A percentile compares a stretch with the other conserved stretches of the same genome.
Evolutionary conservation across 2,113 vertebrate species (phyloP).

Genomic region (Chaetops frenatus): DNA sequence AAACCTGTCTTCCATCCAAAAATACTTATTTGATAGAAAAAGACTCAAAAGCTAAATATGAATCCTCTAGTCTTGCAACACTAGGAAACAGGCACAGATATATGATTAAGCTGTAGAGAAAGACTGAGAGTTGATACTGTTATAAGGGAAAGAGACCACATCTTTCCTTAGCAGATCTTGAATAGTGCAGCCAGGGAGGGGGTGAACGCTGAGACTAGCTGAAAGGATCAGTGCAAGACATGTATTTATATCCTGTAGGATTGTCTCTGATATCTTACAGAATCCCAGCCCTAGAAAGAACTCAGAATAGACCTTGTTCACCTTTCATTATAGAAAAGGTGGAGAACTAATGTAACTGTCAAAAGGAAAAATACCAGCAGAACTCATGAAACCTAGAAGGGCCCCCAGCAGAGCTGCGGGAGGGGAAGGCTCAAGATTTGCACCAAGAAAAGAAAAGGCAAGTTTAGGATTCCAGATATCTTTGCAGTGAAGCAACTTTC

Average conservation of each 20-base stretch:
- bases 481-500: neutral
- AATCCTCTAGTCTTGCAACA: neutral
- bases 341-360: neutral
- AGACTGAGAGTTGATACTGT: neutral
- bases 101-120: neutral
- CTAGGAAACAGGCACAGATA: neutral
- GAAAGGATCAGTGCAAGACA: neutral
- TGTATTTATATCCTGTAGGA: neutral
- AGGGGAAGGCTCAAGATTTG: neutral
- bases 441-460: neutral
- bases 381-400: neutral
- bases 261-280: neutral
- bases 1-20: neutral
- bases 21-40: neutral
- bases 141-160: neutral
- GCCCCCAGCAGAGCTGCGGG: accelerated
- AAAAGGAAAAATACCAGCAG: neutral
- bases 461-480: neutral
- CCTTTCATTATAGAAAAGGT: neutral
- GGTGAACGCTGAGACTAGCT: neutral
- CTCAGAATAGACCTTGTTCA: neutral
- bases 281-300: neutral
- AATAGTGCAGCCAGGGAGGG: neutral
- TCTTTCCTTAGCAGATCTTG: neutral
- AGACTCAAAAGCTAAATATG: neutral